Evolutionary conservation across 2,888 invertebrate genomes (phyloP).

Genomic region (Drosophila tanythrix): DNA sequence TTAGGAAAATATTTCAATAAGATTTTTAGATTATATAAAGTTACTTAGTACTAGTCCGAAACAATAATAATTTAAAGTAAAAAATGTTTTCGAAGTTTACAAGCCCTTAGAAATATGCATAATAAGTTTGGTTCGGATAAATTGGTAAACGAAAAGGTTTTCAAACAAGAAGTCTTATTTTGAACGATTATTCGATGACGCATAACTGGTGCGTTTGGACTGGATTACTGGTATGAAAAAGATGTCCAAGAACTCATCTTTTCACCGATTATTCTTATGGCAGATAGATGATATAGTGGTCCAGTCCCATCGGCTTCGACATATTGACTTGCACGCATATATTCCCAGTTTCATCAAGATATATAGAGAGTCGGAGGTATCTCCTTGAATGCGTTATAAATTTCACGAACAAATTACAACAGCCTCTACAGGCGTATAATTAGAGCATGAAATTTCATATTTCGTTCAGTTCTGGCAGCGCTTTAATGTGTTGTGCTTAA

Average conservation of each 20-base stretch:
- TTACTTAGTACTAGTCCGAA: neutral
- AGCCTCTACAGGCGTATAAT: neutral
- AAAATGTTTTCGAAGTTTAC: neutral
- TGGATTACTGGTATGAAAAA: neutral
- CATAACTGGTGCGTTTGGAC: neutral
- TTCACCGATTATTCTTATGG: neutral
- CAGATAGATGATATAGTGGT: neutral
- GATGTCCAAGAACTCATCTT: neutral
- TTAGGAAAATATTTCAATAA: neutral
- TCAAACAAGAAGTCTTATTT: neutral
- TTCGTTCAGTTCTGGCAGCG: conserved; percentile 1
- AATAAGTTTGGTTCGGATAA: neutral
- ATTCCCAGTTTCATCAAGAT: neutral
- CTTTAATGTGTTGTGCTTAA: conserved; percentile 7
- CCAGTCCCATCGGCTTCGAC: no score
- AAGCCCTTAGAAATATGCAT: neutral
- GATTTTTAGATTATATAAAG: neutral
- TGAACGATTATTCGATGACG: neutral
- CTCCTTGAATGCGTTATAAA: neutral
- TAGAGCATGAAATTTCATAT: conserved; percentile 7
- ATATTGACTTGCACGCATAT: neutral
- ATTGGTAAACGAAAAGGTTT: neutral
- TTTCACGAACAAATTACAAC: neutral
- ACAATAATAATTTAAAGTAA: neutral
- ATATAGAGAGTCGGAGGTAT: neutral